Evolutionary conservation across 2,113 vertebrate genomes (phyloP).

Genomic region (Physeter macrocephalus): DNA sequence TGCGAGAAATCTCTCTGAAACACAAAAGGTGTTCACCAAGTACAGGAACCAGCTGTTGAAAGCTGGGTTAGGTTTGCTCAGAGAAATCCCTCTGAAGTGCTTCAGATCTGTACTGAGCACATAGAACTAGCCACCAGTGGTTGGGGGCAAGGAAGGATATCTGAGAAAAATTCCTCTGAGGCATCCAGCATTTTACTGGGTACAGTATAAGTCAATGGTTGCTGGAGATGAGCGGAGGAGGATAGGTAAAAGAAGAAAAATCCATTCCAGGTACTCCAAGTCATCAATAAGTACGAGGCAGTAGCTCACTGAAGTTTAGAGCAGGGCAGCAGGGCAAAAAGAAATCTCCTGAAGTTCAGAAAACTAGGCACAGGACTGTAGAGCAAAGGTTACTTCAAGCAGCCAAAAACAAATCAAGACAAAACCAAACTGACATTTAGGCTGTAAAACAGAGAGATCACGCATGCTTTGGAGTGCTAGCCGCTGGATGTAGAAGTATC

Average conservation of each 20-base stretch:
- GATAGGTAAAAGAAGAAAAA: neutral
- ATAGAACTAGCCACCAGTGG: neutral
- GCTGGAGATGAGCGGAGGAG: accelerated
- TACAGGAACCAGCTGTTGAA: neutral
- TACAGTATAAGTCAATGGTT: neutral
- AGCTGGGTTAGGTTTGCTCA: neutral
- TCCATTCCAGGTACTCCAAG: neutral
- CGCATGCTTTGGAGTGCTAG: neutral
- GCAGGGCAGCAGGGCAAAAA: neutral
- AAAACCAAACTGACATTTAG: neutral
- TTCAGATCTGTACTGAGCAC: neutral
- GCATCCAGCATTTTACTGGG: neutral
- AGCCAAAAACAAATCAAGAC: neutral
- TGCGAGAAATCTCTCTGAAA: neutral
- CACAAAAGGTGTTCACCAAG: neutral
- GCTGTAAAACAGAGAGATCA: neutral
- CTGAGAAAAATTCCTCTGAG: neutral
- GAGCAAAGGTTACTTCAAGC: neutral
- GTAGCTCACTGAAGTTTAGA: neutral
- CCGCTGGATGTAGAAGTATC: neutral
- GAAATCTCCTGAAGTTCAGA: neutral
- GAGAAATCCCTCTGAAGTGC: neutral
- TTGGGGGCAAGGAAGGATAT: neutral
- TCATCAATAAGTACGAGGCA: neutral
- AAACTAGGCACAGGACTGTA: neutral